phyloP scores from a whole-genome alignment of 2,113 vertebrate genomes.

The Heliornis fulica region DNA sequence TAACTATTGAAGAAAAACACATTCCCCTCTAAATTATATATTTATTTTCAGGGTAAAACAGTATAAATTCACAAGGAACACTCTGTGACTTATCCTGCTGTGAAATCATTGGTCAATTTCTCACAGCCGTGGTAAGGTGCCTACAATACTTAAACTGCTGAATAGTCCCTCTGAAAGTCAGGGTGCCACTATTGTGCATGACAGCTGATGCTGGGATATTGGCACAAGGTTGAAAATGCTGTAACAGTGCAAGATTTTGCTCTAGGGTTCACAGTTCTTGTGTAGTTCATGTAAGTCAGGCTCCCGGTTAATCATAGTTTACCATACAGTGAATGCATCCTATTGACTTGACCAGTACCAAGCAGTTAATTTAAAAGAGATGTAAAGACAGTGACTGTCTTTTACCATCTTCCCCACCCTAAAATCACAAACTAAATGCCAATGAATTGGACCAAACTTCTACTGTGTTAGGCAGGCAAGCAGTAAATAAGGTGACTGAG shows the following conservation, averaged over 20 bases:
- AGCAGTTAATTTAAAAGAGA: conserved; percentile 4
- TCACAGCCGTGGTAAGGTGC: conserved; percentile 63
- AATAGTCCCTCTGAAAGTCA: conserved; percentile 40
- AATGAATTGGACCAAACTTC: not conserved
- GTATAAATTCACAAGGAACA: conserved; percentile 68
- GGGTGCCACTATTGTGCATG: not conserved
- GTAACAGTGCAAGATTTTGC: not conserved
- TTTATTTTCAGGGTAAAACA: conserved; percentile 71
- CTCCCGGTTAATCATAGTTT: conserved; percentile 20
- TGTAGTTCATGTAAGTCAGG: conserved; percentile 17
- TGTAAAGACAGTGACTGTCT: not conserved
- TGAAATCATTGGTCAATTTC: conserved; percentile 70
- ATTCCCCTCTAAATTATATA: conserved; percentile 67
- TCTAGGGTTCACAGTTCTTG: not conserved
- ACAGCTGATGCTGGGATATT: conserved; percentile 15
- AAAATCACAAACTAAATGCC: not conserved
- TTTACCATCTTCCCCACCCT: not conserved
- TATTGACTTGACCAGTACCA: not conserved
- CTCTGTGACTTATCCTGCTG: conserved; percentile 57
- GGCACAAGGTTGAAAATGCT: not conserved
- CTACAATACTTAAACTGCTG: conserved; percentile 28
- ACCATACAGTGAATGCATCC: not conserved
- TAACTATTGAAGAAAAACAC: conserved; percentile 47
- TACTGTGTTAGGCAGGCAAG: not conserved
- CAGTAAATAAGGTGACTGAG: not conserved